Base-by-base conservation (phyloP, 2,797 vertebrate species). In the Allobates femoralis region DNA sequence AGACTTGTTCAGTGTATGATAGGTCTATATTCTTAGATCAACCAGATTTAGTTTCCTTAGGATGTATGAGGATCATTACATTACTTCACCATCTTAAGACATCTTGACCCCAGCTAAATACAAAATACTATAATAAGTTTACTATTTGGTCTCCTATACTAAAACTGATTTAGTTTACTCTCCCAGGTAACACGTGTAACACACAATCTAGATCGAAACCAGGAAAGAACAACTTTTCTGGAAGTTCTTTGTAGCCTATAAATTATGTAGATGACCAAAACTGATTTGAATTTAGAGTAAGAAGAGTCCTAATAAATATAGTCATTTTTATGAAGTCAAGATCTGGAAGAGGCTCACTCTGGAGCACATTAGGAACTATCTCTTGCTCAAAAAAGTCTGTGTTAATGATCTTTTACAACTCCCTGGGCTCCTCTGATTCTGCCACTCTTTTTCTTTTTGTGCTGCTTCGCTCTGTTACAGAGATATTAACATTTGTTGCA, bases 31-130 rank as follows among this genome's bases (percentile, higher is more conserved):
- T 71, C 81, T 73, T 80, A 84, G 37, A 79, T 84, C 81, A 87
- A 84, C 10, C 75, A 75, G 75, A 87, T 87, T 64, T 66, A 55
- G 81, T 87, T 87, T 87, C 86, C 76, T 73, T 64, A 51, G 74
- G 77, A 79, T 58, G 64, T 73, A 50, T 51, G 41, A 37, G 66
- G 64, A 14, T 64, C 75, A 79, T 78, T 87, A 84, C 71, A 46
- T 79, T 55, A 79, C 60, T 58, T 78, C 50, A 55, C 46, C 26
- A 50, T 28, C 67, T 74, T 58, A 79, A 79, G 76, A 41, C 18
- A 80, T 60, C 67, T 28, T 60, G 51, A 21, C 73, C n/a, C 84
- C n/a, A 62, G 34, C 64, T 32, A 67, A 67, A 46, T 66, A 37
- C 28, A 81, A 21, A 50, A 51, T 79, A 26, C 34, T 46, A 80